Conservation (phyloP, 2,113 vertebrate genomes). For the Poecilia latipinna region DNA sequence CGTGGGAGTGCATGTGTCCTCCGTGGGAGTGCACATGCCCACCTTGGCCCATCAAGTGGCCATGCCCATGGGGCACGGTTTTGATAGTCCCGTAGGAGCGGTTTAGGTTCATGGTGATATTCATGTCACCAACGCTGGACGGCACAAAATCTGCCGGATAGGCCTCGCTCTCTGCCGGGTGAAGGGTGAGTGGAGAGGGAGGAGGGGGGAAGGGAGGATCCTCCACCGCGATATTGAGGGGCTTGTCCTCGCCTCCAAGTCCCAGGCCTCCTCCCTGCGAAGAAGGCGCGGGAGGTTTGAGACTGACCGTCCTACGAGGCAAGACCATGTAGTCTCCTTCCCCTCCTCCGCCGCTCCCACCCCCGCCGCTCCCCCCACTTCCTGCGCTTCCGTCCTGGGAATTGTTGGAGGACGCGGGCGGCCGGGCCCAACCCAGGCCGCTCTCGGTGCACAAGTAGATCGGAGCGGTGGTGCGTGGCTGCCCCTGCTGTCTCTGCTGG, state of each 20-base stretch:
- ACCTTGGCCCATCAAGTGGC: constrained; percentile 68
- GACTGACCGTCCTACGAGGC: constrained; percentile 90
- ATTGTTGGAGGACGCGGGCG: constrained; percentile 71
- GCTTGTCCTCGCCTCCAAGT: constrained; percentile 85
- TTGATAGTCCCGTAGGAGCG: constrained; percentile 94
- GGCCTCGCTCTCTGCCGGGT: constrained; percentile 83
- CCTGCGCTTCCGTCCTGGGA: constrained; percentile 74
- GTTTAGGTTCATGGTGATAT: constrained; percentile 89
- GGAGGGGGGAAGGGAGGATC: constrained; percentile 87
- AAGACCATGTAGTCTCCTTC: constrained; percentile 98
- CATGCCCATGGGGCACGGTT: constrained; percentile 75
- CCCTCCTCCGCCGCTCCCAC: constrained; percentile 68
- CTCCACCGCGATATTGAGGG: constrained; percentile 84
- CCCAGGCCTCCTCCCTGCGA: constrained; percentile 70
- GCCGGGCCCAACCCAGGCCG: constrained; percentile 88
- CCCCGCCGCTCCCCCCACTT: constrained; percentile 64
- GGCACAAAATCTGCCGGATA: constrained; percentile 89
- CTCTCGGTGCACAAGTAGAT: constrained; percentile 96
- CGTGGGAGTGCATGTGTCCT: constrained; percentile 77
- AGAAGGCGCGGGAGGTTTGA: constrained; percentile 84
- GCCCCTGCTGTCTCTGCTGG: constrained; percentile 78
- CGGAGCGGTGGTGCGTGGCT: constrained; percentile 74
- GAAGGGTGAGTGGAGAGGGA: constrained; percentile 82
- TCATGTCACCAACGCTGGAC: constrained; percentile 83
- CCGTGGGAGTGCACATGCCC: constrained; percentile 72